Percentiles rank a stretch among this genome's conserved stretches.
Conservation (phyloP, 92 coral and sea anemone species). For the Micromussa lordhowensis region DNA sequence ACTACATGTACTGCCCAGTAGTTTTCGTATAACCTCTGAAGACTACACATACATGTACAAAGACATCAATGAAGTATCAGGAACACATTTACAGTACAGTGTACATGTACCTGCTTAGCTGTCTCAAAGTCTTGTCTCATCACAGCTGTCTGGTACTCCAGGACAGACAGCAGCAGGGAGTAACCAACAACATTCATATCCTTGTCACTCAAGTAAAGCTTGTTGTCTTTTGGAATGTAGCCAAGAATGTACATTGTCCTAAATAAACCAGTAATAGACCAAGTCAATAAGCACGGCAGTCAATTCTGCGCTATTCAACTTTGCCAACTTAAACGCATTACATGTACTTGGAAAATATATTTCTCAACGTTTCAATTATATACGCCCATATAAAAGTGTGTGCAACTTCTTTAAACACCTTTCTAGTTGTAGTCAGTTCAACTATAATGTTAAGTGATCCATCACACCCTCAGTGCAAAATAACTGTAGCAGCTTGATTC, state of each 20-base stretch:
- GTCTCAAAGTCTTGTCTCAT: constrained; percentile 99
- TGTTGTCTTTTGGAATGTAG: constrained; percentile 97
- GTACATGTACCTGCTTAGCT: constrained; percentile 92
- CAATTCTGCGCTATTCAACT: neutral
- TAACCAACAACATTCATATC: constrained; percentile 95
- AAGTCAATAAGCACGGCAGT: neutral
- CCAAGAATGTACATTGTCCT: constrained; percentile 96
- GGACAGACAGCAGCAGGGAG: constrained; percentile 88
- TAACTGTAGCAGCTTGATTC: constrained; percentile 3
- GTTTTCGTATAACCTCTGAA: no score
- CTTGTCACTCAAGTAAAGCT: constrained; percentile 90
- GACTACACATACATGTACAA: neutral
- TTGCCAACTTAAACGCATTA: neutral
- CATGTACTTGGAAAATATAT: neutral
- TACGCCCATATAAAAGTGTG: neutral
- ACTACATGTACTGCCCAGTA: neutral
- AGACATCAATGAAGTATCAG: neutral
- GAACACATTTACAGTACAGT: neutral
- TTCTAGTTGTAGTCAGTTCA: neutral
- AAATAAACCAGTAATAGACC: neutral
- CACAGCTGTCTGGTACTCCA: constrained; percentile 99
- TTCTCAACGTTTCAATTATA: neutral
- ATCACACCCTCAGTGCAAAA: neutral
- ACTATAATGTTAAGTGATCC: neutral
- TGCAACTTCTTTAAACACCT: neutral